Evolutionary conservation across 2,113 vertebrate species (phyloP), one percentile per base, ranked within the genome.

Genomic region (Dendrocopos noguchii): DNA sequence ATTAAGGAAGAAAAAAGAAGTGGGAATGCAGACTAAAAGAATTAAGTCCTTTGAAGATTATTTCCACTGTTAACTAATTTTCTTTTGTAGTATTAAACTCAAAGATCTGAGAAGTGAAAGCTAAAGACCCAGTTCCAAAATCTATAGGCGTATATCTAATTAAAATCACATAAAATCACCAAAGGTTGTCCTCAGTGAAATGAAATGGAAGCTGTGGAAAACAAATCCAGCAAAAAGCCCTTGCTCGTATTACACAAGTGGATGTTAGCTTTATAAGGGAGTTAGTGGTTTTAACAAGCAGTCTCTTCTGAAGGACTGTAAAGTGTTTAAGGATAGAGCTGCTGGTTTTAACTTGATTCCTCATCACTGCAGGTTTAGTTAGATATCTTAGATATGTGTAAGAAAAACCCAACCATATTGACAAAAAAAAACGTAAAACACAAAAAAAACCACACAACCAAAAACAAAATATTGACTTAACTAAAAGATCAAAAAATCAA

Each of bases 21-120:
- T 39, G 28, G n/a, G 34, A 93, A 65, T 29, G 67, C 12, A 65
- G 50, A 34, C 57, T 42, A 24, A 72, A 84, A 84, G 15, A 87
- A 87, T 60, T 57, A 82, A 93, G 53, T 84, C 34, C 31, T 79
- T 87, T 95, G 92, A 95, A 87, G 84, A 74, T 67, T 71, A 66
- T 82, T 94, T 91, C 39, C 27, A 55, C 36, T 87, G 53, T 81
- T 84, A 88, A 84, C 71, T 76, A 65, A 29, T 79, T 81, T 78
- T 87, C 33, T 87, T 75, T 76, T 53, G 12, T 50, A 72, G 12
- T 31, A 13, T 46, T 71, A 91, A 84, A 7, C 6, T 14, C 36
- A 87, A 84, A 75, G 18, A 73, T 88, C 63, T 76, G 33, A 92
- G 31, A 82, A 91, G 16, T 60, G 29, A 76, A 93, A 93, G 93